These are phyloP conservation scores for Cyprinodon diabolis DNA, from an alignment of 2,797 vertebrate species.

Conservation along the genomic window DNA sequence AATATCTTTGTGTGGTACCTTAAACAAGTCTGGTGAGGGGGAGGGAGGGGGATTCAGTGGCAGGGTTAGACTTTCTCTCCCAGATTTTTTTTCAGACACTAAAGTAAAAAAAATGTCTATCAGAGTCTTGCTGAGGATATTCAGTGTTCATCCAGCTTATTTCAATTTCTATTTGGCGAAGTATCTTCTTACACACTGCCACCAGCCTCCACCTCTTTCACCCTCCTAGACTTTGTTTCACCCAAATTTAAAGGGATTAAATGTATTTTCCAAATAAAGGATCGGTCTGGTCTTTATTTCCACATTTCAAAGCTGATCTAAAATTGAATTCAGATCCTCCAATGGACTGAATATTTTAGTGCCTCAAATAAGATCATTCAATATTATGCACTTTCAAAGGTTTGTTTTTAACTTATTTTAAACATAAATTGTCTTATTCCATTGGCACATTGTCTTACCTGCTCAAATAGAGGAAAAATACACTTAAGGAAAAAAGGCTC, in stretches of 20 bases:
- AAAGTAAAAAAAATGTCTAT: neutral
- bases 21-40: constrained; percentile 37
- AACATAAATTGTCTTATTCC: no score
- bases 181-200: constrained; percentile 35
- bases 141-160: constrained; percentile 9
- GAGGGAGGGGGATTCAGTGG: constrained; percentile 47
- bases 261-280: constrained; percentile 83
- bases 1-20: constrained; percentile 76
- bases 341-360: no score
- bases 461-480: no score
- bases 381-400: no score
- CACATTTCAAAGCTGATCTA: neutral
- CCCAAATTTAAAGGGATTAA: constrained; percentile 83
- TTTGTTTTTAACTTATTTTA: no score
- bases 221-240: constrained; percentile 70
- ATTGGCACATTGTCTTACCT: no score
- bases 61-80: constrained; percentile 18
- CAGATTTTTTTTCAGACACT: neutral
- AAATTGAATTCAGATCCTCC: neutral
- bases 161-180: constrained; percentile 25
- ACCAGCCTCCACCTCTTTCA: constrained; percentile 46
- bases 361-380: no score
- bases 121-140: neutral
- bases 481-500: no score
- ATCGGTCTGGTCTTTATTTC: constrained; percentile 18